Evolutionary conservation across 2,888 invertebrate species (phyloP).

Genomic region (Folsomia candida): DNA sequence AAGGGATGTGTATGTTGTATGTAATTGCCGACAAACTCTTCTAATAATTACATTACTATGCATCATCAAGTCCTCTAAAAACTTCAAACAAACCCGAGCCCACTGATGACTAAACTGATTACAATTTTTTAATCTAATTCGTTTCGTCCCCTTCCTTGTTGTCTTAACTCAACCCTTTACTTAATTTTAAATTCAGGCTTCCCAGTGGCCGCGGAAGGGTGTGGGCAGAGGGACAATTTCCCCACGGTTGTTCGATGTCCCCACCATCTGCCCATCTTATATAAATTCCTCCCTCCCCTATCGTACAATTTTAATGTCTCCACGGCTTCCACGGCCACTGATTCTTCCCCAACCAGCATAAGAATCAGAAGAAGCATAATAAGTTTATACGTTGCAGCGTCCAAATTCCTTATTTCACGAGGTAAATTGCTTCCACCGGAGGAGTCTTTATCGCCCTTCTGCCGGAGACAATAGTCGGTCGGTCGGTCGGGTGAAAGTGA

Average conservation of each 20-base stretch:
- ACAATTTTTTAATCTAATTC: slow-evolving; percentile 9
- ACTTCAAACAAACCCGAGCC: background rate
- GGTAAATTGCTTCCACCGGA: background rate
- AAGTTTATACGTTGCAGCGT: no score
- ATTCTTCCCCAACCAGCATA: no score
- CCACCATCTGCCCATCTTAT: no score
- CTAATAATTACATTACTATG: slow-evolving; percentile 8
- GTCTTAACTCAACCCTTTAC: slow-evolving; percentile 11
- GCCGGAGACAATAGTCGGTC: background rate
- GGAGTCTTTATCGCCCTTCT: slow-evolving; percentile 1
- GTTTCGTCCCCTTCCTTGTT: slow-evolving; percentile 14
- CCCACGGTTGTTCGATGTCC: no score
- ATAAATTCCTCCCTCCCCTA: no score
- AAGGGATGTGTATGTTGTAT: no score
- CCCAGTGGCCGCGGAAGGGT: no score
- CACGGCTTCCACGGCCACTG: no score
- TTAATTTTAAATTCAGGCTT: slow-evolving; percentile 29
- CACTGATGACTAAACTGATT: slow-evolving; percentile 2
- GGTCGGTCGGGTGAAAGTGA: background rate
- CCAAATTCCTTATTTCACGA: background rate
- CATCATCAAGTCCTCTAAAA: slow-evolving; percentile 3
- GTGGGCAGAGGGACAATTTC: no score
- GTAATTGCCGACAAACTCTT: slow-evolving; percentile 8
- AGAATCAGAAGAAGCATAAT: no score
- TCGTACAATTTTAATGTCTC: no score